These are phyloP conservation scores for Oenanthe melanoleuca DNA, from an alignment of 2,113 vertebrate species.

Conservation along the genomic window DNA sequence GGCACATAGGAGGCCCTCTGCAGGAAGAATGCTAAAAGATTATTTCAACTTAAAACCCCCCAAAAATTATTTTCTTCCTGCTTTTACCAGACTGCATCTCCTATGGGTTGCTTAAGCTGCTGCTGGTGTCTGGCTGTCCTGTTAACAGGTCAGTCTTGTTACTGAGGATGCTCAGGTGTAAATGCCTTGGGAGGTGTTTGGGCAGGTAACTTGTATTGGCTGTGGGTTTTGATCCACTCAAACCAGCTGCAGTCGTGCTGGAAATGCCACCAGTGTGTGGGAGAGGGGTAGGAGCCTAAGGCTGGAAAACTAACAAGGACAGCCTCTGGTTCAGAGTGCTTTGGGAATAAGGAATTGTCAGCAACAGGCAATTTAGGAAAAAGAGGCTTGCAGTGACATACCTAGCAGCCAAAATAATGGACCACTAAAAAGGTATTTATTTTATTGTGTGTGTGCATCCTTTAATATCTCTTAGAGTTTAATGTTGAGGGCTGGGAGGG, in stretches of 20 bases:
- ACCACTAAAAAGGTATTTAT: neutral
- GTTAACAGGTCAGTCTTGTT: neutral
- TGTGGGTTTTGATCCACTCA: neutral
- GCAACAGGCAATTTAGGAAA: neutral
- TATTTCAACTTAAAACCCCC: neutral
- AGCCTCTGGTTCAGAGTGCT: neutral
- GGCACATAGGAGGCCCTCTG: neutral
- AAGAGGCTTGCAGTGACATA: neutral
- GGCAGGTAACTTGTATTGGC: neutral
- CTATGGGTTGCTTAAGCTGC: neutral
- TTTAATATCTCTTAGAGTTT: neutral
- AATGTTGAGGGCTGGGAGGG: neutral
- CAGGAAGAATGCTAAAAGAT: neutral
- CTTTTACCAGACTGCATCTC: neutral
- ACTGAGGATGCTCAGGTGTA: neutral
- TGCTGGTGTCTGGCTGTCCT: neutral
- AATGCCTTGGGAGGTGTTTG: neutral
- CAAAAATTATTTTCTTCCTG: neutral
- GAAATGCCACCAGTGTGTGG: neutral
- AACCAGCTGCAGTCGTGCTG: neutral
- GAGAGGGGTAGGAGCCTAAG: neutral
- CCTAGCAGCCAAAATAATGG: too few relatives aligned
- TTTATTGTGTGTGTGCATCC: neutral
- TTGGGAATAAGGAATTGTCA: neutral
- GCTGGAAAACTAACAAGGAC: neutral